Conservation (phyloP, 2,888 invertebrate genomes). For the Rhagonycha lutea region DNA sequence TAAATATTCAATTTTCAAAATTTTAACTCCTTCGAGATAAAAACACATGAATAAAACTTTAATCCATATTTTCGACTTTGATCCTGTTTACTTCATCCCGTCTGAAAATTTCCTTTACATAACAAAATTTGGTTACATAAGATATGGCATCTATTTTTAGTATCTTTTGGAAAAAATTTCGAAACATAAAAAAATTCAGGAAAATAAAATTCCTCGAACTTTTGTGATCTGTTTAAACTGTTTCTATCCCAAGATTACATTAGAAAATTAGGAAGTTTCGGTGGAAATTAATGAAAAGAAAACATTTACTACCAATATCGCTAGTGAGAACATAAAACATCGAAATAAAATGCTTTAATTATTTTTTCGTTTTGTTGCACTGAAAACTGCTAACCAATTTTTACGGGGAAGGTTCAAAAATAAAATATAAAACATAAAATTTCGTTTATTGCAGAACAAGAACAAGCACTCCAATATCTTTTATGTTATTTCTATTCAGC, state of each 20-base stretch:
- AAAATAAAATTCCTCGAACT: not conserved
- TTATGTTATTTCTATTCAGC: not conserved
- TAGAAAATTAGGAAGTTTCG: not conserved
- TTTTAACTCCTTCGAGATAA: not conserved
- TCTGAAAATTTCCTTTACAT: not conserved
- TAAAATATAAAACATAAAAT: not conserved
- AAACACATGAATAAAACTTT: not conserved
- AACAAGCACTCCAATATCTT: not conserved
- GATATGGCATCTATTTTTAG: not conserved
- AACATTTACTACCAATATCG: not conserved
- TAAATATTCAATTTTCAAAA: not conserved
- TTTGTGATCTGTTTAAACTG: not conserved
- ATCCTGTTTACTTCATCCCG: not conserved
- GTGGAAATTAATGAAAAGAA: not conserved
- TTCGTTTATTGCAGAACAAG: not conserved
- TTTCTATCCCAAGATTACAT: not conserved
- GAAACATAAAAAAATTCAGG: not conserved
- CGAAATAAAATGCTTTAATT: not conserved
- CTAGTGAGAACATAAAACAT: not conserved
- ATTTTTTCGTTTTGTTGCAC: not conserved
- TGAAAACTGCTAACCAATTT: not conserved
- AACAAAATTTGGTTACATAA: not conserved
- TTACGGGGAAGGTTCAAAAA: not conserved
- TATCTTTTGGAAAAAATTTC: not conserved
- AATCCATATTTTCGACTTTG: not conserved